These are phyloP conservation scores for Thalassoma bifasciatum DNA, from an alignment of 2,113 vertebrate genomes.

Conservation along the genomic window DNA sequence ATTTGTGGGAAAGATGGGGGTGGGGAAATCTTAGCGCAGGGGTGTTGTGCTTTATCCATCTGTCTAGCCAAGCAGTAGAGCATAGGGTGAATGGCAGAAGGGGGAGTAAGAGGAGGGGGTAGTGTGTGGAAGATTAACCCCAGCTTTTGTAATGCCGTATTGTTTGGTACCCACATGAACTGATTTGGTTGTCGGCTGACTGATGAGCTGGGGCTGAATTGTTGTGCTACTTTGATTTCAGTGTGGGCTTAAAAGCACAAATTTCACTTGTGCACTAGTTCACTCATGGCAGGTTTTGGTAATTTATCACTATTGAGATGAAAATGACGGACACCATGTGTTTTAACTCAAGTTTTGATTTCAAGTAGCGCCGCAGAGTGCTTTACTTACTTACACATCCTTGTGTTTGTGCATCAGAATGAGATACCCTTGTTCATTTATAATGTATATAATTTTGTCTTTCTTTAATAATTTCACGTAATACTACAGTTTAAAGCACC, in stretches of 20 bases:
- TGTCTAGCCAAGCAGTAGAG: conserved; percentile 68
- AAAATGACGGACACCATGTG: background rate
- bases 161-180: conserved; percentile 53
- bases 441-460: background rate
- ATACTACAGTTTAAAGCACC: background rate
- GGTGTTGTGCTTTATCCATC: conserved; percentile 70
- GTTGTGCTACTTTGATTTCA: conserved; percentile 5
- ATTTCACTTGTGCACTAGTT: background rate
- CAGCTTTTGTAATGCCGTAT: conserved; percentile 56
- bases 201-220: conserved; percentile 35
- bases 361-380: background rate
- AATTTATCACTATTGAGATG: background rate
- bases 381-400: background rate
- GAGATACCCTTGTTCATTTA: background rate
- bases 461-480: conserved; percentile 1
- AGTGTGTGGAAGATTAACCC: conserved; percentile 73
- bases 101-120: conserved; percentile 18
- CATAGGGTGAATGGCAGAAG: conserved; percentile 42
- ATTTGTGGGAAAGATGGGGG: conserved; percentile 57
- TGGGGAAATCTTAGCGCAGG: conserved; percentile 51
- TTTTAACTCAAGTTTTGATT: background rate
- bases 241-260: background rate
- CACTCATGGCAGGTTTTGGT: background rate
- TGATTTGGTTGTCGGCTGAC: conserved; percentile 34
- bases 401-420: background rate